Evolutionary conservation across 2,888 invertebrate genomes (phyloP).

Genomic region (Tinea semifulvella): DNA sequence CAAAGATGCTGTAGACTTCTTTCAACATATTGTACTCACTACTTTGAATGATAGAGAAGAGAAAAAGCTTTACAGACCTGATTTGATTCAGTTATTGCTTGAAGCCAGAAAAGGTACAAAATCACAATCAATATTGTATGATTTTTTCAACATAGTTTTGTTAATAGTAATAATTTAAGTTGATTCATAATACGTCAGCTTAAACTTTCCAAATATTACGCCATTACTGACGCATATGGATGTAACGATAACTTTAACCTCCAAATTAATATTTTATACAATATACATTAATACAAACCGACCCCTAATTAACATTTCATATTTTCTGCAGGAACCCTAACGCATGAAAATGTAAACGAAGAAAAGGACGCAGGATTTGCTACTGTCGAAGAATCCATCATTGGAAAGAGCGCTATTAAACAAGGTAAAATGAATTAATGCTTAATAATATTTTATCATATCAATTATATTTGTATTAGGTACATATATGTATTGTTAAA

Average conservation of each 20-base stretch:
- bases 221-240: no score
- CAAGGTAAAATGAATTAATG: no score
- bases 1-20: constrained; percentile 26
- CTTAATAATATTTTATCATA: no score
- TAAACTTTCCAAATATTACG: no score
- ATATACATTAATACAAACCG: no score
- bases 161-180: no score
- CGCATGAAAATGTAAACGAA: constrained; percentile 25
- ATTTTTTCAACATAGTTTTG: no score
- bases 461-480: not conserved
- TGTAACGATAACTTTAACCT: no score
- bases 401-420: constrained; percentile 31
- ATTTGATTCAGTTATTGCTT: constrained; percentile 65
- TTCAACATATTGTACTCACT: constrained; percentile 35
- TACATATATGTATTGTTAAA: not conserved
- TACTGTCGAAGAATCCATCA: constrained; percentile 43
- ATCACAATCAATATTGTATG: no score
- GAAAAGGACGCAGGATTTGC: constrained; percentile 41
- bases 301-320: not conserved
- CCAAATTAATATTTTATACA: no score
- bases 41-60: constrained; percentile 43
- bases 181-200: no score
- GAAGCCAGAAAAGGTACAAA: constrained; percentile 60
- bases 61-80: constrained; percentile 44
- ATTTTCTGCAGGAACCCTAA: constrained; percentile 26